Conservation (phyloP, 2,888 invertebrate species). For the Andrena chrysosceles region DNA sequence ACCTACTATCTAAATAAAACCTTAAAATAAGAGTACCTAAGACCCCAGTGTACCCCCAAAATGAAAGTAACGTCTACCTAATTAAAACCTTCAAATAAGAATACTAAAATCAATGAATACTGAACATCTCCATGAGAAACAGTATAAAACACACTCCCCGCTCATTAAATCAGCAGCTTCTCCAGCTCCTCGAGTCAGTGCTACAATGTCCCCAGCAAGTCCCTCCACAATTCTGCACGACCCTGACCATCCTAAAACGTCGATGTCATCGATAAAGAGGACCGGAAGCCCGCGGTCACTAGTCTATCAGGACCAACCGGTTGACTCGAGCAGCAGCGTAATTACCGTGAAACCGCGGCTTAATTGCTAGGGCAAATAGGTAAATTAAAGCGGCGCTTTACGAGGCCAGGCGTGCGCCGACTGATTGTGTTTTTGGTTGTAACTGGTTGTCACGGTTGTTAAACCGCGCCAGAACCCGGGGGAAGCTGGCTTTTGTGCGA, state of each 20-base stretch:
- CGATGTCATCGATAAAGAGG: slow-evolving; percentile 46
- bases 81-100: too few species aligned
- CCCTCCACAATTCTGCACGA: neutral
- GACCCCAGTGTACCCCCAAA: too few species aligned
- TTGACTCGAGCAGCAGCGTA: slow-evolving; percentile 62
- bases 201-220: neutral
- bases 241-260: slow-evolving; percentile 13
- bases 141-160: too few species aligned
- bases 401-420: slow-evolving; percentile 64
- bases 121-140: too few species aligned
- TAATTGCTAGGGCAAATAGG: slow-evolving; percentile 77
- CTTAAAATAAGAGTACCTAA: too few species aligned
- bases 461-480: slow-evolving; percentile 50
- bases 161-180: too few species aligned
- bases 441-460: slow-evolving; percentile 74
- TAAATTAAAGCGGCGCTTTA: slow-evolving; percentile 77
- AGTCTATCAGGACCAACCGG: slow-evolving; percentile 56
- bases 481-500: slow-evolving; percentile 47
- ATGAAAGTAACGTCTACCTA: too few species aligned
- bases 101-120: too few species aligned
- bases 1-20: too few species aligned
- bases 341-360: slow-evolving; percentile 78
- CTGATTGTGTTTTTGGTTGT: slow-evolving; percentile 78
- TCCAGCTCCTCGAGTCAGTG: neutral
- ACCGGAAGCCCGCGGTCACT: slow-evolving; percentile 28